Percentiles rank a stretch among this genome's conserved stretches.
phyloP scores from a whole-genome alignment of 2,888 invertebrate genomes.

The Silvanus unidentatus region DNA sequence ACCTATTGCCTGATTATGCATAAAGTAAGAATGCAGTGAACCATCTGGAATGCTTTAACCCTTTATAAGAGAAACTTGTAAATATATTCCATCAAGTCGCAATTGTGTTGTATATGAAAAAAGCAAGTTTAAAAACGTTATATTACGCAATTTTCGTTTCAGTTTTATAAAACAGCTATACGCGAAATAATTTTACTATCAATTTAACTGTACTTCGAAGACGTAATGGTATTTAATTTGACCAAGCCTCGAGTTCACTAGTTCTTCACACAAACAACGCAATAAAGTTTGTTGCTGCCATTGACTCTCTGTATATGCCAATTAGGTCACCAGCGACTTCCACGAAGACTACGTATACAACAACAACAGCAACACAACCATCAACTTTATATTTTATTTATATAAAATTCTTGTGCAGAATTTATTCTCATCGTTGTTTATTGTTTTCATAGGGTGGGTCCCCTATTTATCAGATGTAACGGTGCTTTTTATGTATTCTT shows the following conservation, averaged over 20 bases:
- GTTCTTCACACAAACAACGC: conserved; percentile 1
- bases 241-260: conserved; percentile 5
- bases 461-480: background rate
- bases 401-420: background rate
- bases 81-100: too few species aligned
- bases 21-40: too few species aligned
- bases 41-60: too few species aligned
- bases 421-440: background rate
- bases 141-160: conserved; percentile 16
- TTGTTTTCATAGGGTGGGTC: background rate
- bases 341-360: too few species aligned
- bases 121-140: conserved; percentile 1
- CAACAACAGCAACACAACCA: background rate
- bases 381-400: conserved; percentile 2
- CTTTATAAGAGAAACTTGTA: too few species aligned
- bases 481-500: background rate
- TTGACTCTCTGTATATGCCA: background rate
- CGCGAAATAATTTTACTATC: conserved; percentile 26
- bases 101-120: too few species aligned
- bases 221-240: conserved; percentile 14
- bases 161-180: conserved; percentile 20
- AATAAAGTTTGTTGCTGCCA: conserved; percentile 1
- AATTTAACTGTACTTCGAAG: conserved; percentile 23
- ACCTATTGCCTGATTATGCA: too few species aligned
- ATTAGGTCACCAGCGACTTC: background rate